Percentiles rank a stretch among this genome's conserved stretches.
Evolutionary conservation across 2,113 vertebrate species (phyloP).

Genomic region (Ginglymostoma cirratum): DNA sequence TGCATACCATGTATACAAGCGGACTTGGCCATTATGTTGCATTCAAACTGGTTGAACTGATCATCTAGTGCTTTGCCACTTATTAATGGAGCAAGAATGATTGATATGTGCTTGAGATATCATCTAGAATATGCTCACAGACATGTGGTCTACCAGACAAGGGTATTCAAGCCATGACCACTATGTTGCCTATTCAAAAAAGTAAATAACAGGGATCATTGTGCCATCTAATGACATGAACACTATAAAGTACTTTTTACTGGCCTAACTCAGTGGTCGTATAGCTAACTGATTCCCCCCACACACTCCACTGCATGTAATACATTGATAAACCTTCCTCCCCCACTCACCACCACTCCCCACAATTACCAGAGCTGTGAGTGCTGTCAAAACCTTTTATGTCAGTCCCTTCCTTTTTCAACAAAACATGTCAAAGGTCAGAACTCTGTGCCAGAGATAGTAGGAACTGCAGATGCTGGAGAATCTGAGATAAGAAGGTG

Average conservation of each 20-base stretch:
- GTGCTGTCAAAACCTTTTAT: background rate
- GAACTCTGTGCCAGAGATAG: background rate
- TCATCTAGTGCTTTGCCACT: background rate
- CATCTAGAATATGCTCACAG: background rate
- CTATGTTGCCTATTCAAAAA: background rate
- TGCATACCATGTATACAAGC: background rate
- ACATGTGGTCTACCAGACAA: background rate
- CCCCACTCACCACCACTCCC: background rate
- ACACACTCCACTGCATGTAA: background rate
- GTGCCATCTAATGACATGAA: background rate
- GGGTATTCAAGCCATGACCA: background rate
- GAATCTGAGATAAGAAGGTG: too few species aligned
- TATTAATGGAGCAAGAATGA: background rate
- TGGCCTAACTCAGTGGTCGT: background rate
- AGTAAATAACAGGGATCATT: background rate
- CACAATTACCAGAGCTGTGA: background rate
- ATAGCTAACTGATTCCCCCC: background rate
- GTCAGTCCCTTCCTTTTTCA: background rate
- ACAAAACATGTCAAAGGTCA: slow-evolving; percentile 8
- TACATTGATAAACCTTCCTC: background rate
- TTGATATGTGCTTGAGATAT: background rate
- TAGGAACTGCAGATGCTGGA: too few species aligned
- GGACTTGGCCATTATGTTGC: background rate
- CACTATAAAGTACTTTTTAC: background rate
- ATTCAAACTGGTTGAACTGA: background rate